These are phyloP conservation scores for Halesus radiatus DNA, from an alignment of 1,140 invertebrate species.

Conservation along the genomic window DNA sequence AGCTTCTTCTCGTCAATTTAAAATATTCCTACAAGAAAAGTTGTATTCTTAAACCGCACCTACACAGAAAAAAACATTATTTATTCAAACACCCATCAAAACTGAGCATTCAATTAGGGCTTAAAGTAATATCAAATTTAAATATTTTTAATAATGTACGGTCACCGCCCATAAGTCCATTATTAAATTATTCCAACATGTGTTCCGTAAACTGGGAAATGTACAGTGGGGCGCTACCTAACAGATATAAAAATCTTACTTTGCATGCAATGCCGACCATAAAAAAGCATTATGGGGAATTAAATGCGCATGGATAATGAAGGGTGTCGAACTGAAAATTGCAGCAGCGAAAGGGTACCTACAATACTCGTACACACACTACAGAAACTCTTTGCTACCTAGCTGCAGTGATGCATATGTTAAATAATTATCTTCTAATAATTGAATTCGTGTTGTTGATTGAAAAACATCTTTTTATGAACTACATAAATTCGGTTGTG, in stretches of 20 bases:
- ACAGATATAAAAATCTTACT: slow-evolving; percentile 20
- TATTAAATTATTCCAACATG: slow-evolving; percentile 42
- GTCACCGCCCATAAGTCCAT: slow-evolving; percentile 27
- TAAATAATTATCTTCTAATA: too few relatives aligned
- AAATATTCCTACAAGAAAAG: too few relatives aligned
- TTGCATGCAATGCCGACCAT: slow-evolving; percentile 38
- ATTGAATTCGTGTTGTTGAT: too few relatives aligned
- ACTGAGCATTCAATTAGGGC: not conserved
- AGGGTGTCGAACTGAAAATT: slow-evolving; percentile 49
- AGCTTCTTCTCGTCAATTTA: too few relatives aligned
- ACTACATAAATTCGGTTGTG: too few relatives aligned
- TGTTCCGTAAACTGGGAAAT: slow-evolving; percentile 31
- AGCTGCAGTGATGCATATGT: too few relatives aligned
- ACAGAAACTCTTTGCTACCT: too few relatives aligned
- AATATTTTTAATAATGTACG: slow-evolving; percentile 33
- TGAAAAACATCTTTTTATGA: too few relatives aligned
- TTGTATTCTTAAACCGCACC: too few relatives aligned
- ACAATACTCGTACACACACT: not conserved
- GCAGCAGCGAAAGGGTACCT: slow-evolving; percentile 16
- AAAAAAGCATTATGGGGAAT: slow-evolving; percentile 48
- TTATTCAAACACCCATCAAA: slow-evolving; percentile 1
- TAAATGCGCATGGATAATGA: slow-evolving; percentile 51
- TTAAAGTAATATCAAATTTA: slow-evolving; percentile 10
- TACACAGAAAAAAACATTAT: not conserved
- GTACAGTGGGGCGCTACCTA: not conserved